Evolutionary conservation across 2,888 invertebrate species (phyloP).

Genomic region (Drosophila acutilabella): DNA sequence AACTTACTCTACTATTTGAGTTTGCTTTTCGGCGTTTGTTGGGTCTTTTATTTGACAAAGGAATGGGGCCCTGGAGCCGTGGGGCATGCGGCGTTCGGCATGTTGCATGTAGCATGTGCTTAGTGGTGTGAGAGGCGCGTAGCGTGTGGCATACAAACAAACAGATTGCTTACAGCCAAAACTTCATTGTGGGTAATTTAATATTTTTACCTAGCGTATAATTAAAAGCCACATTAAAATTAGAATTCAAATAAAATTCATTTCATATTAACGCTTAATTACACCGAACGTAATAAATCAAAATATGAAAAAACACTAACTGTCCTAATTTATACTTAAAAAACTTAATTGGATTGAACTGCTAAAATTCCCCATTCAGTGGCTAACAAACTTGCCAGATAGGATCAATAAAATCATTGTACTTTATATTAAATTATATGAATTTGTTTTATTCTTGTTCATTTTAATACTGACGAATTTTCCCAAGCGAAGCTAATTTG

Average conservation of each 20-base stretch:
- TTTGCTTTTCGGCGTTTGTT: slow-evolving; percentile 46
- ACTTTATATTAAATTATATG: too few species aligned
- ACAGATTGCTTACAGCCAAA: slow-evolving; percentile 24
- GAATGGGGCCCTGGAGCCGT: background rate
- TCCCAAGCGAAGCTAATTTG: background rate
- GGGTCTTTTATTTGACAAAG: slow-evolving; percentile 36
- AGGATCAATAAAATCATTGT: too few species aligned
- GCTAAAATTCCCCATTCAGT: background rate
- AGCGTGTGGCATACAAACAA: slow-evolving; percentile 9
- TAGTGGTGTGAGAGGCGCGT: background rate
- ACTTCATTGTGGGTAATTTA: slow-evolving; percentile 11
- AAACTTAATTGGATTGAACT: background rate
- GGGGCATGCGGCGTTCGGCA: slow-evolving; percentile 1
- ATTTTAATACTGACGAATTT: background rate
- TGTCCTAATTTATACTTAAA: background rate
- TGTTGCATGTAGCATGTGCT: background rate
- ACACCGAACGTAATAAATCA: background rate
- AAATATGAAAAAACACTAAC: background rate
- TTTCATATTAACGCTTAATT: background rate
- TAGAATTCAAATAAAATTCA: slow-evolving; percentile 28
- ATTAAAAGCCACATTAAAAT: slow-evolving; percentile 6
- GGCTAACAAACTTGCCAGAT: too few species aligned
- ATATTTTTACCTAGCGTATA: slow-evolving; percentile 7
- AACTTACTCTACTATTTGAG: slow-evolving; percentile 74
- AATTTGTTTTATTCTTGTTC: too few species aligned